Base-by-base conservation (phyloP, 2,797 vertebrate genomes). In the Tenualosa thibaudeaui region DNA sequence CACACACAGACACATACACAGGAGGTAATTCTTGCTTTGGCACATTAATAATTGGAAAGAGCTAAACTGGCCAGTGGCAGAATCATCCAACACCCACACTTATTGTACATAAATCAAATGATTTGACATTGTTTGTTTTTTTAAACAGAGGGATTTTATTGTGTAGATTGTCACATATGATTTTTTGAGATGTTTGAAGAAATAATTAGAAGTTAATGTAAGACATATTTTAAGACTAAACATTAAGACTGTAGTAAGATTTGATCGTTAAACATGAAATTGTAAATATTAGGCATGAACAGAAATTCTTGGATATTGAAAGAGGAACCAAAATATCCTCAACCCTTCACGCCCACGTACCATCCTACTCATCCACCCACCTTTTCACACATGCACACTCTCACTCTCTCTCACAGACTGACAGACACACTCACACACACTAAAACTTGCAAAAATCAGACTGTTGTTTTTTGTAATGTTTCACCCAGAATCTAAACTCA, bases 71-170 rank as follows among this genome's bases (percentile, higher is more conserved):
- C 40, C 68, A 3, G 15, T 40, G 68, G 68, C 31, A 75, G 15
- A 19, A 58, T 26, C 65, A 40, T 17, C 24, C 65, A 13, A 40
- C 26, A 71, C 31, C 17, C 51, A 2, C 51, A 53, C 13, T 13
- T 3, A 53, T 8, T 53, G 51, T 53, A 53, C 51, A 53, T 53
- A 13, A 53, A 13, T 13, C 12, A 15, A 15, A 53, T 3, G 3
- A 3, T 13, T 53, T 13, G 3, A 53, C 2, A 1, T 13, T 53
- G 13, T 53, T 53, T 51, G 10, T 9, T 53, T 53, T 53, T 53
- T 53, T 75, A 75, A 75, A 75, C 31, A 75, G 68, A 75, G 68
- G 31, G 68, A 40, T 37, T 75, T 75, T 75, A 75, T 75, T 75
- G 62, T 68, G 24, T 68, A 68, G 62, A 31, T 68, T 68, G 7